phyloP scores from a whole-genome alignment of 92 coral and sea anemone genomes.

The Epizoanthus scotinus region DNA sequence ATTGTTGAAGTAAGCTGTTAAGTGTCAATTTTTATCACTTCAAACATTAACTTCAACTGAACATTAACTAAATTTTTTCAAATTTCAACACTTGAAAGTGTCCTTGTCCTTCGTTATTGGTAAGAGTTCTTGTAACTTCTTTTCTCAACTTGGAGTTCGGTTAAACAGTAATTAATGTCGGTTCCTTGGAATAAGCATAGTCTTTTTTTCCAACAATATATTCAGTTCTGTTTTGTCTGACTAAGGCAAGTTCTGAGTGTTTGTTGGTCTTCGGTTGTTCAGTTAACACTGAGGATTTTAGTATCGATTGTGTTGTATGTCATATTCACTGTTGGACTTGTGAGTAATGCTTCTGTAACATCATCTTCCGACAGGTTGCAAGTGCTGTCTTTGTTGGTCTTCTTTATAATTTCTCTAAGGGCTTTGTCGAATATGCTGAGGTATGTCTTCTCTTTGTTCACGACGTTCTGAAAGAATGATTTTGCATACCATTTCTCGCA shows the following conservation, averaged over 20 bases:
- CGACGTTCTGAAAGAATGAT: constrained; percentile 25
- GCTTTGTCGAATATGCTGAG: neutral
- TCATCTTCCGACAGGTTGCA: neutral
- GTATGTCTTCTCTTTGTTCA: constrained; percentile 10
- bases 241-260: too few relatives aligned
- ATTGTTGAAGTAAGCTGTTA: too few relatives aligned
- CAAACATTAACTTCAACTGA: constrained; percentile 12
- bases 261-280: too few relatives aligned
- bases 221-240: neutral
- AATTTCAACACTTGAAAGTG: too few relatives aligned
- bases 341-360: neutral
- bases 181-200: neutral
- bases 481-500: constrained; percentile 12
- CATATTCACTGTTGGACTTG: neutral
- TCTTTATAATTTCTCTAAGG: neutral
- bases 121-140: neutral
- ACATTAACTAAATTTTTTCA: constrained; percentile 4
- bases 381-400: too few relatives aligned
- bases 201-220: neutral
- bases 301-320: too few relatives aligned
- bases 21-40: too few relatives aligned
- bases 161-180: too few relatives aligned
- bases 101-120: neutral
- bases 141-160: neutral
- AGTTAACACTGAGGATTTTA: too few relatives aligned